phyloP scores from a whole-genome alignment of 2,797 vertebrate species.

The Bradypus variegatus region DNA sequence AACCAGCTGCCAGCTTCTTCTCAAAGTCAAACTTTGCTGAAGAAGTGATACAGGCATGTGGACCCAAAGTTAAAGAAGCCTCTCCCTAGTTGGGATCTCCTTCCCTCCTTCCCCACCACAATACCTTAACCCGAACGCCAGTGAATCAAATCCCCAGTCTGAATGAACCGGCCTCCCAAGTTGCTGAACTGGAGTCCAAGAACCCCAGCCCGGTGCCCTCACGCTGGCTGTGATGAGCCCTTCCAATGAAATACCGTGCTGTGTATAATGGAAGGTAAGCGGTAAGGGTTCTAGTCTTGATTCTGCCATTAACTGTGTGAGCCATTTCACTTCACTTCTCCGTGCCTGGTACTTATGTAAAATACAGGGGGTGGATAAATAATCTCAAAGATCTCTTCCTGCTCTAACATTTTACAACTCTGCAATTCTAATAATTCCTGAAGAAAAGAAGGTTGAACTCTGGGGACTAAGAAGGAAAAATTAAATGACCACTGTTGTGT shows the following conservation, averaged over 20 bases:
- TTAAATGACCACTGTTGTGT: background rate
- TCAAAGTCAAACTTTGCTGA: constrained; percentile 56
- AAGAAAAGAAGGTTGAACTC: background rate
- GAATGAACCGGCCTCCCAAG: background rate
- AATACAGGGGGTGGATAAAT: background rate
- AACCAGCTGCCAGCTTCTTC: constrained; percentile 47
- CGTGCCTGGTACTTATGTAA: background rate
- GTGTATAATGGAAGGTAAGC: background rate
- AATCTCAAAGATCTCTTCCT: background rate
- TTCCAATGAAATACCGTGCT: background rate
- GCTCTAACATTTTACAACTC: background rate
- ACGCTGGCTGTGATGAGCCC: background rate
- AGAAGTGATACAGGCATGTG: constrained; percentile 10
- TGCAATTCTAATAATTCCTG: background rate
- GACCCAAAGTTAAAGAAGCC: background rate
- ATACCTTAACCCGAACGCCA: background rate
- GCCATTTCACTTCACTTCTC: background rate
- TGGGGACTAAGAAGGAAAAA: background rate
- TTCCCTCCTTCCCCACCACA: background rate
- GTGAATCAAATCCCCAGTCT: background rate
- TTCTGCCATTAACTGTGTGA: background rate
- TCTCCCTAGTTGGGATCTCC: background rate
- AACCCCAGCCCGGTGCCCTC: background rate
- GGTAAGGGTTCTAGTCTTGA: background rate
- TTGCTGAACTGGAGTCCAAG: background rate